Conservation (phyloP, 2,797 vertebrate genomes). For the Garrulus glandarius region DNA sequence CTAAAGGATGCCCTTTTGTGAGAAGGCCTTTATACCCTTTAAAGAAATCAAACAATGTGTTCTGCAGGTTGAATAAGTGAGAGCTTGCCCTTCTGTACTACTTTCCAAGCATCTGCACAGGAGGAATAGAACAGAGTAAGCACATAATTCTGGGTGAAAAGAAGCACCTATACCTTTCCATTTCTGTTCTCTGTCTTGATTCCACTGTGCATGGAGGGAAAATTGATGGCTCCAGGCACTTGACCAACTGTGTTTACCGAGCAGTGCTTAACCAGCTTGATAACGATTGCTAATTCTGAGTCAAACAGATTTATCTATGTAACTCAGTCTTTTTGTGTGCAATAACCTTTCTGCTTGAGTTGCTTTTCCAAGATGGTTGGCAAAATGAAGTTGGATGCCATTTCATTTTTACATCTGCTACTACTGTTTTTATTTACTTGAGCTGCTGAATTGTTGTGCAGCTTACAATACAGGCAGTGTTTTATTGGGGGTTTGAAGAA, state of each 20-base stretch:
- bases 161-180: background rate
- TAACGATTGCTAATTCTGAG: background rate
- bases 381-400: background rate
- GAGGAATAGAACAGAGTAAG: background rate
- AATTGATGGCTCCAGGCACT: background rate
- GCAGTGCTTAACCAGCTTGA: background rate
- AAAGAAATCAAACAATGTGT: background rate
- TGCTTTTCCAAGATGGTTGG: background rate
- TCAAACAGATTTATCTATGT: background rate
- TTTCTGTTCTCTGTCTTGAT: background rate
- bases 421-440: constrained; percentile 42
- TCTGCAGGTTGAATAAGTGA: background rate
- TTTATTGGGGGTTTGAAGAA: background rate
- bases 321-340: background rate
- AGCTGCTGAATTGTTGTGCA: background rate
- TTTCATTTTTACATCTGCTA: constrained; percentile 31
- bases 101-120: background rate
- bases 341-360: constrained; percentile 5
- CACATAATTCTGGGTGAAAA: background rate
- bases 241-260: background rate
- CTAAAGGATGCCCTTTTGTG: background rate
- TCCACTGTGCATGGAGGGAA: background rate
- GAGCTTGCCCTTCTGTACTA: background rate
- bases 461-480: background rate
- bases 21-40: background rate